Conservation (phyloP, 2,888 invertebrate species). For the Tenthredo livida region DNA sequence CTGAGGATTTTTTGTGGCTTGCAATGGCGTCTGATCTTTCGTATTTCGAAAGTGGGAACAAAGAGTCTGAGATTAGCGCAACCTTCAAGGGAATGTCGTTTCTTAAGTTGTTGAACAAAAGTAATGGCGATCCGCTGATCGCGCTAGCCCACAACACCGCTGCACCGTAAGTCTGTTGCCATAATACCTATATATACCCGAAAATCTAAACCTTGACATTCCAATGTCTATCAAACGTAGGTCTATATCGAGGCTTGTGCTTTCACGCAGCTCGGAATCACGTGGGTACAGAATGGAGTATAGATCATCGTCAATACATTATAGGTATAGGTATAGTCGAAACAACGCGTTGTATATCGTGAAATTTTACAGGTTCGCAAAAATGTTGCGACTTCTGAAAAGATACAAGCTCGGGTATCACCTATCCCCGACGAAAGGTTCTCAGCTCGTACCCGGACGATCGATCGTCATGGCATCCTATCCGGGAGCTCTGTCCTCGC, state of each 20-base stretch:
- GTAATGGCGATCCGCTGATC: slow-evolving; percentile 78
- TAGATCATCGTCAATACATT: neutral
- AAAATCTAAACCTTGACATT: slow-evolving; percentile 1
- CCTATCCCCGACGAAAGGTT: slow-evolving; percentile 78
- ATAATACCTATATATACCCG: neutral
- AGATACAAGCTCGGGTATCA: slow-evolving; percentile 90
- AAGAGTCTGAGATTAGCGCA: slow-evolving; percentile 75
- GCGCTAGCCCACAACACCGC: slow-evolving; percentile 91
- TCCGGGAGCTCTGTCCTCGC: slow-evolving; percentile 90
- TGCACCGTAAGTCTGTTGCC: slow-evolving; percentile 80
- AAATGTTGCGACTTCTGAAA: slow-evolving; percentile 92
- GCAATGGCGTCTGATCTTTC: slow-evolving; percentile 88
- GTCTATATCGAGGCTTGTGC: neutral
- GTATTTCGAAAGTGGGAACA: slow-evolving; percentile 82
- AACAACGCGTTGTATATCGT: neutral
- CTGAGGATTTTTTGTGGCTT: slow-evolving; percentile 86
- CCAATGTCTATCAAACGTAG: neutral
- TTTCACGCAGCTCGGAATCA: slow-evolving; percentile 24
- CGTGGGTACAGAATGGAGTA: neutral
- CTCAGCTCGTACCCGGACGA: slow-evolving; percentile 82
- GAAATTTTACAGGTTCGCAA: slow-evolving; percentile 82
- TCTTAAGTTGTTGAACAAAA: slow-evolving; percentile 68
- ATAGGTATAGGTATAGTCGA: neutral
- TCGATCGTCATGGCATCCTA: slow-evolving; percentile 90
- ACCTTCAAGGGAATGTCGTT: slow-evolving; percentile 73